Evolutionary conservation across 2,888 invertebrate species (phyloP).

Genomic region (Drosophila mercatorum): DNA sequence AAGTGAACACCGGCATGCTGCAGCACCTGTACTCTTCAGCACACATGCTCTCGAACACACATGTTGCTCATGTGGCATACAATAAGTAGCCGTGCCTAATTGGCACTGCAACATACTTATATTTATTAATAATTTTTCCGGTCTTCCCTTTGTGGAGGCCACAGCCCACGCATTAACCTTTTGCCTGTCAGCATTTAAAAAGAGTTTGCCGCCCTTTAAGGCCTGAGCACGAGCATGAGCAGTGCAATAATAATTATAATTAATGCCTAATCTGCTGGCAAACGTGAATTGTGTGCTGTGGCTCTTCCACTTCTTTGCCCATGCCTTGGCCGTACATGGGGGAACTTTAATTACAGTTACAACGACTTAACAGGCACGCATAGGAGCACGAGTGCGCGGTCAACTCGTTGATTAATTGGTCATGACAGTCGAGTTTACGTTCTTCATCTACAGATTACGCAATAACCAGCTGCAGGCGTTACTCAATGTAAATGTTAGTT

Average conservation of each 20-base stretch:
- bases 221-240: slow-evolving; percentile 20
- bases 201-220: slow-evolving; percentile 46
- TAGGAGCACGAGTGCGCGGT: slow-evolving; percentile 26
- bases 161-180: slow-evolving; percentile 62
- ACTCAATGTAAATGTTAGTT: slow-evolving; percentile 11
- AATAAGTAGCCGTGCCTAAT: slow-evolving; percentile 62
- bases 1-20: slow-evolving; percentile 31
- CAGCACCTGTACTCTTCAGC: slow-evolving; percentile 34
- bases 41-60: slow-evolving; percentile 34
- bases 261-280: slow-evolving; percentile 56
- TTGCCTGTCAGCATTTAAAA: slow-evolving; percentile 39
- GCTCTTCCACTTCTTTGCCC: slow-evolving; percentile 18
- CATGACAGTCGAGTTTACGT: slow-evolving; percentile 40
- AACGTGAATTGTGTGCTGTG: slow-evolving; percentile 34
- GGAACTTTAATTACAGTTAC: slow-evolving; percentile 68
- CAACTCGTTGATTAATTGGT: slow-evolving; percentile 68
- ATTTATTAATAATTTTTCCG: slow-evolving; percentile 51
- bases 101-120: slow-evolving; percentile 47
- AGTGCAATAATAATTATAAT: slow-evolving; percentile 62
- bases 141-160: slow-evolving; percentile 31
- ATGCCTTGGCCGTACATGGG: slow-evolving; percentile 34
- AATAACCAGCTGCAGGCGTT: slow-evolving; percentile 47
- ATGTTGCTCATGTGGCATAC: slow-evolving; percentile 63
- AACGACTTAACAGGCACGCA: slow-evolving; percentile 37
- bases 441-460: slow-evolving; percentile 51